Conservation (phyloP, 2,797 vertebrate genomes). For the Oreochromis mossambicus region DNA sequence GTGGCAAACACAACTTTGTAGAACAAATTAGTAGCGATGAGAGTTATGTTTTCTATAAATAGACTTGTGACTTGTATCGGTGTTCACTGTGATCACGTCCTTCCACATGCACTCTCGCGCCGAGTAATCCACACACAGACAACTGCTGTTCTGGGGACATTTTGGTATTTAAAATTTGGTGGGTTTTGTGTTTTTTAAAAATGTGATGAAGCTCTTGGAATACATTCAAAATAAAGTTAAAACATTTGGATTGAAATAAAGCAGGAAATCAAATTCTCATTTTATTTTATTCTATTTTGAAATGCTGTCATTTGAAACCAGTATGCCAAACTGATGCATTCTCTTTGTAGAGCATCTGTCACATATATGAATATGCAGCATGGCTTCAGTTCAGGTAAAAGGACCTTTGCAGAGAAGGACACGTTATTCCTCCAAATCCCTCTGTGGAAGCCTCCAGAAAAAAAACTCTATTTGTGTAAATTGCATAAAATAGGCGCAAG, state of each 20-base stretch:
- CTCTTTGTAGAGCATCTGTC: neutral
- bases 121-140: neutral
- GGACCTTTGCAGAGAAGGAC: neutral
- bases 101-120: neutral
- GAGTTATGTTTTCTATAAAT: conserved; percentile 38
- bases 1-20: conserved; percentile 35
- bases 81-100: conserved; percentile 72
- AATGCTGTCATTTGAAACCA: neutral
- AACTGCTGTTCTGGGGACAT: neutral
- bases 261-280: neutral
- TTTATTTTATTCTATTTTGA: neutral
- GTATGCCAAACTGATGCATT: neutral
- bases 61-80: conserved; percentile 58
- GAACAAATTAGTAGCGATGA: conserved; percentile 24
- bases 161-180: neutral
- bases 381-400: neutral
- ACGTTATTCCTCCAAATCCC: neutral
- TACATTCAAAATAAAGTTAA: neutral
- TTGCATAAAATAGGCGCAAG: neutral
- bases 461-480: neutral
- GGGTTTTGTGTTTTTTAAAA: neutral
- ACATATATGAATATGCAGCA: neutral
- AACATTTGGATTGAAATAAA: neutral
- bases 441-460: neutral
- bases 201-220: neutral